Conservation (phyloP, 1,140 invertebrate genomes). For the Cyrtorhinus lividipennis region DNA sequence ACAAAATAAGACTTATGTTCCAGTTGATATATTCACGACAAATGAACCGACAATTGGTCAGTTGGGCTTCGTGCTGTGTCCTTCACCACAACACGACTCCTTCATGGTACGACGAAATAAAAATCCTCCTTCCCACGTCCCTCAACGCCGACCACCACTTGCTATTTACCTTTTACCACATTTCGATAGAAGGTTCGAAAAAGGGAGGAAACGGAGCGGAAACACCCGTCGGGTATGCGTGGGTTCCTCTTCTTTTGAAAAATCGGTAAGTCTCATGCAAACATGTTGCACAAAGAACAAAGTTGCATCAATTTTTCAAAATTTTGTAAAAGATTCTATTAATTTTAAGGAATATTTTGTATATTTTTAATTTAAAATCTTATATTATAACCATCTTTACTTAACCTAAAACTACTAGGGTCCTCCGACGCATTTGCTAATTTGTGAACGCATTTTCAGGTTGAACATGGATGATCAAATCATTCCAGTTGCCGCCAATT, state of each 20-base stretch:
- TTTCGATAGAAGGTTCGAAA: conserved; percentile 72
- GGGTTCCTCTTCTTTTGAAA: conserved; percentile 69
- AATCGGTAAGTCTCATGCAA: conserved; percentile 40
- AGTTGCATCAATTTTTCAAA: no score
- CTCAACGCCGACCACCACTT: conserved; percentile 64
- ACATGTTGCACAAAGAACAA: not conserved
- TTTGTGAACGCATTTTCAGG: no score
- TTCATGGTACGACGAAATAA: conserved; percentile 79
- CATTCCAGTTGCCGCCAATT: conserved; percentile 66
- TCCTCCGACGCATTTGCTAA: no score
- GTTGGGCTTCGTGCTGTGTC: conserved; percentile 50
- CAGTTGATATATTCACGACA: conserved; percentile 63
- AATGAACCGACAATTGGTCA: conserved; percentile 41
- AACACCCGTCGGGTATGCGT: conserved; percentile 78
- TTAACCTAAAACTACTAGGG: no score
- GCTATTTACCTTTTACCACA: conserved; percentile 78
- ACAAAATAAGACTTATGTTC: no score
- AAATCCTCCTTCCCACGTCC: conserved; percentile 64
- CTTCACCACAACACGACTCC: conserved; percentile 68
- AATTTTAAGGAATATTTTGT: no score
- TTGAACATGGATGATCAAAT: conserved; percentile 58
- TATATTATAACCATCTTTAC: no score
- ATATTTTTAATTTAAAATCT: no score
- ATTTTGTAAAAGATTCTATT: no score
- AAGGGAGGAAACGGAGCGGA: conserved; percentile 50